A percentile compares a stretch with the other conserved stretches of the same genome.
Conservation (phyloP, 2,797 vertebrate species). For the Chrysolophus pictus region DNA sequence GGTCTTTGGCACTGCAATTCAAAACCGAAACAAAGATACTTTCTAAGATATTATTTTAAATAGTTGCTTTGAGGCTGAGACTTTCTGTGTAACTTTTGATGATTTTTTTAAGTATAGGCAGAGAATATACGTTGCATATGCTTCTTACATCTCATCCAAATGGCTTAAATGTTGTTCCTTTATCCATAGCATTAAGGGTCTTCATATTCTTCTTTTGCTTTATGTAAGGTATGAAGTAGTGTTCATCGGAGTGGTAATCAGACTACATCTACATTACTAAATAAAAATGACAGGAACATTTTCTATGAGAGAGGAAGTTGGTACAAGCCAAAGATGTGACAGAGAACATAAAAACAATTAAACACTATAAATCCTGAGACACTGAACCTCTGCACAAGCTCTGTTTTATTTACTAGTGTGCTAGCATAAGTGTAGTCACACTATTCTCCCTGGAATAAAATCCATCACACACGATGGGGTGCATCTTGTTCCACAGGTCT, state of each 20-base stretch:
- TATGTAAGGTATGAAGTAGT: background rate
- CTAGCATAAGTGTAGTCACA: background rate
- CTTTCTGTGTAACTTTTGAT: background rate
- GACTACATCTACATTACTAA: background rate
- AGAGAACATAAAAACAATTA: background rate
- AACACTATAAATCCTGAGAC: background rate
- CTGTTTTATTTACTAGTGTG: background rate
- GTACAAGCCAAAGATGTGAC: background rate
- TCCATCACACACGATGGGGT: background rate
- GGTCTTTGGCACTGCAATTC: background rate
- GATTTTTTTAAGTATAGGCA: background rate
- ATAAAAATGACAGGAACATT: background rate
- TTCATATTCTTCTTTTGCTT: background rate
- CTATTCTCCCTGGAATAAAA: background rate
- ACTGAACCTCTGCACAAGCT: background rate
- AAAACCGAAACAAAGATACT: background rate
- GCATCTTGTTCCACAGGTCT: background rate
- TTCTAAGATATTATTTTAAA: background rate
- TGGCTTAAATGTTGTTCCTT: background rate
- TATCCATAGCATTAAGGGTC: background rate
- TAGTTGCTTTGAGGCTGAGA: background rate
- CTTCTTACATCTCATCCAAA: background rate
- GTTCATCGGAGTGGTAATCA: background rate
- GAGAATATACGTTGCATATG: background rate
- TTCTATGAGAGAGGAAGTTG: background rate